phyloP scores from a whole-genome alignment of 2,888 invertebrate species.

The Brachypterus glaber region DNA sequence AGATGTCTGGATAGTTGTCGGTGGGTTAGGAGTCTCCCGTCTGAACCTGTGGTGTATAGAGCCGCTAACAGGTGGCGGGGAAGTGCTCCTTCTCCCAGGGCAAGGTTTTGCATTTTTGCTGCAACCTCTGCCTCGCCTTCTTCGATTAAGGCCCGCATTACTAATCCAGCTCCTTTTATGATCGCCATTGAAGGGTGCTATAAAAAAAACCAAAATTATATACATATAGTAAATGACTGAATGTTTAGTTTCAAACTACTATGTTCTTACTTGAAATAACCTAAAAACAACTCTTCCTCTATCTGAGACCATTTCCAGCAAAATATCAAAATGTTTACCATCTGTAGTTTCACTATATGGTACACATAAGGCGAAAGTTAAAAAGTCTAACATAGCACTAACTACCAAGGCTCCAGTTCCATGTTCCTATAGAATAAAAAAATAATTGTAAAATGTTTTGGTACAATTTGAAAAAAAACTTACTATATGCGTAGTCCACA shows the following conservation, averaged over 20 bases:
- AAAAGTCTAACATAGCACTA: conserved; percentile 94
- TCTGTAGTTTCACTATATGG: conserved; percentile 99
- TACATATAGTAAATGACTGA: not conserved
- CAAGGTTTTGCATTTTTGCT: conserved; percentile 88
- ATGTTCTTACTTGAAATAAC: conserved; percentile 66
- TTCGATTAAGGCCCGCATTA: conserved; percentile 95
- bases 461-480: conserved; percentile 34
- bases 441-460: conserved; percentile 2
- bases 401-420: conserved; percentile 94
- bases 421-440: conserved; percentile 54
- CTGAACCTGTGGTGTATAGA: conserved; percentile 71
- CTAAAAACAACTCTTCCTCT: conserved; percentile 85
- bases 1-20: conserved; percentile 88
- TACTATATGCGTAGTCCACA: conserved; percentile 93
- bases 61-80: conserved; percentile 87
- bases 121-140: conserved; percentile 91
- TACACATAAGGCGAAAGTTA: conserved; percentile 95
- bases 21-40: conserved; percentile 75
- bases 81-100: conserved; percentile 92
- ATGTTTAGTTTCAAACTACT: not conserved
- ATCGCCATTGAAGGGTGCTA: conserved; percentile 96
- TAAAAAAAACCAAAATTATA: conserved; percentile 8
- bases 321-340: conserved; percentile 86
- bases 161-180: conserved; percentile 94
- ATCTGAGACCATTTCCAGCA: conserved; percentile 88